A percentile compares a stretch with the other conserved stretches of the same genome.
phyloP scores from a whole-genome alignment of 2,888 invertebrate genomes.

The Drosophila lacicola region DNA sequence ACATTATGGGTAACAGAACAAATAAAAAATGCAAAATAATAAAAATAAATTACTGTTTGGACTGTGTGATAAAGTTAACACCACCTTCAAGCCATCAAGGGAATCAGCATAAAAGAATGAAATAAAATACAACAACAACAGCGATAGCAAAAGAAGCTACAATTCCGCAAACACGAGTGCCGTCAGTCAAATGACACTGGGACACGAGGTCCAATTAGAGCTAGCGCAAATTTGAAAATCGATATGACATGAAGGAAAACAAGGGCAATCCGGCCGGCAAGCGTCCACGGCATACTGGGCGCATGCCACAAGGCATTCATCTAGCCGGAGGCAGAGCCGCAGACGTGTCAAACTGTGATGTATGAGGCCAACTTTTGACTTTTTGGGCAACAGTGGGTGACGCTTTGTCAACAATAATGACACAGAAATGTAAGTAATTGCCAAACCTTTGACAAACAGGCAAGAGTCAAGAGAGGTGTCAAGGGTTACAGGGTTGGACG shows the following conservation, averaged over 20 bases:
- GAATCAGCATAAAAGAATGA: constrained; percentile 49
- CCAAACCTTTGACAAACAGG: constrained; percentile 59
- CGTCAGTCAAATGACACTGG: constrained; percentile 73
- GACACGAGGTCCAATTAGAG: constrained; percentile 67
- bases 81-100: constrained; percentile 76
- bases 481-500: constrained; percentile 13
- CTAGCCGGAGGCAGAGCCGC: constrained; percentile 24
- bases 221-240: constrained; percentile 69
- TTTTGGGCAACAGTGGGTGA: constrained; percentile 17
- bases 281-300: constrained; percentile 45
- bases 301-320: constrained; percentile 50
- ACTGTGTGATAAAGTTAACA: constrained; percentile 74
- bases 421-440: constrained; percentile 66
- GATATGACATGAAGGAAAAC: constrained; percentile 75
- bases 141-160: constrained; percentile 22
- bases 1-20: constrained; percentile 52
- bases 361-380: constrained; percentile 59
- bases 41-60: constrained; percentile 8
- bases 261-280: constrained; percentile 52
- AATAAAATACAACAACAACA: constrained; percentile 24
- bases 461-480: constrained; percentile 12
- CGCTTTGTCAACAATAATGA: constrained; percentile 41
- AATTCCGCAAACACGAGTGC: constrained; percentile 71
- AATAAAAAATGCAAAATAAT: constrained; percentile 37
- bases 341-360: constrained; percentile 47